These are phyloP conservation scores for Tuberolachnus salignus DNA, from an alignment of 2,888 invertebrate genomes.

Conservation along the genomic window DNA sequence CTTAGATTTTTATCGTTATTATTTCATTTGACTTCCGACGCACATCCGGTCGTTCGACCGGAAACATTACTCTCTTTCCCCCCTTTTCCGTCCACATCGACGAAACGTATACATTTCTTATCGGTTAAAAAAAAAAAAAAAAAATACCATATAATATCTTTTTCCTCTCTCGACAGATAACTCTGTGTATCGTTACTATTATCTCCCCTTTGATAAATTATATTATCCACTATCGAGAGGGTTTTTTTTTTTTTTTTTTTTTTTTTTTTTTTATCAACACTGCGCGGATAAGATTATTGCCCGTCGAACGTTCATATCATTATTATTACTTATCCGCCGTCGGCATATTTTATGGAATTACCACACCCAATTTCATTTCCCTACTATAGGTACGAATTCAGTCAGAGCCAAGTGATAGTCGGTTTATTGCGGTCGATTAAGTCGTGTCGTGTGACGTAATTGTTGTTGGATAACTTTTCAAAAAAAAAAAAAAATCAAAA, in stretches of 20 bases:
- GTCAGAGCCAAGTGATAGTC: not conserved
- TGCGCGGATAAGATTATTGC: slow-evolving; percentile 22
- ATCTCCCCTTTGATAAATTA: slow-evolving; percentile 49
- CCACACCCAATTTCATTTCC: too few relatives aligned
- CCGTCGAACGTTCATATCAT: slow-evolving; percentile 10
- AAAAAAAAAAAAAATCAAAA: too few relatives aligned
- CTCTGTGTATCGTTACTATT: slow-evolving; percentile 46
- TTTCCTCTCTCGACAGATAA: slow-evolving; percentile 46
- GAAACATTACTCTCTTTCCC: slow-evolving; percentile 47
- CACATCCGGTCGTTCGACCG: slow-evolving; percentile 51
- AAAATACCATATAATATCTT: slow-evolving; percentile 42
- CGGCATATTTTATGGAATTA: slow-evolving; percentile 48
- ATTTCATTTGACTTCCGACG: slow-evolving; percentile 49
- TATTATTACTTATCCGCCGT: slow-evolving; percentile 8
- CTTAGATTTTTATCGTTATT: slow-evolving; percentile 43
- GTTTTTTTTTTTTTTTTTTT: not conserved
- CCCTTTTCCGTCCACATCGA: not conserved
- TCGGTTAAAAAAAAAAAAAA: slow-evolving; percentile 36
- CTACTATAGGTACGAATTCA: slow-evolving; percentile 7
- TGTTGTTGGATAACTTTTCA: slow-evolving; percentile 19
- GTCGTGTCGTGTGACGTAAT: too few relatives aligned
- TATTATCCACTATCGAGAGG: slow-evolving; percentile 15
- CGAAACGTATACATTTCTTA: slow-evolving; percentile 44
- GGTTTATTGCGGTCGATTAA: slow-evolving; percentile 29
- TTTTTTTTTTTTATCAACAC: slow-evolving; percentile 38